Evolutionary conservation across 2,888 invertebrate genomes (phyloP).

Genomic region (Cephalotes varians): DNA sequence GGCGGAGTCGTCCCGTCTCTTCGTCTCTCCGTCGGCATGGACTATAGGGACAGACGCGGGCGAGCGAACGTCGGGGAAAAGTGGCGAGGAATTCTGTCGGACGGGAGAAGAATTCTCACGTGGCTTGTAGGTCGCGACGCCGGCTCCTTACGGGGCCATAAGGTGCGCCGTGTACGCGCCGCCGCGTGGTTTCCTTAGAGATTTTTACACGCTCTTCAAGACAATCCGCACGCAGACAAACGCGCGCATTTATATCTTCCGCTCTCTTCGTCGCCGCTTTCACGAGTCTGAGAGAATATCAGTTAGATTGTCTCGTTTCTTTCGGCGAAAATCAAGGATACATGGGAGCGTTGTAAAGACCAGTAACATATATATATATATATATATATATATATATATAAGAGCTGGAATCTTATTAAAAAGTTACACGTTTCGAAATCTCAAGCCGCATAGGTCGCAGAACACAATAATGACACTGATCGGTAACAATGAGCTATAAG

Average conservation of each 20-base stretch:
- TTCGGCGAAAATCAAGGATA: background rate
- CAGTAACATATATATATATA: too few species aligned
- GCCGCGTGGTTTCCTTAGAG: slow-evolving; percentile 21
- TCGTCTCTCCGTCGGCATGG: slow-evolving; percentile 12
- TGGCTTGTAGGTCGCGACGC: slow-evolving; percentile 61
- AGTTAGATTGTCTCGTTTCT: slow-evolving; percentile 3
- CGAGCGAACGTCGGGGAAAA: slow-evolving; percentile 11
- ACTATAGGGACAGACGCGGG: background rate
- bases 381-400: too few species aligned
- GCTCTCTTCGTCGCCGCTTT: slow-evolving; percentile 21
- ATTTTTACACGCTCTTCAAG: slow-evolving; percentile 30
- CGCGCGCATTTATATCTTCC: slow-evolving; percentile 26
- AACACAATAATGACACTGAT: background rate
- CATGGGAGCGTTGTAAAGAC: background rate
- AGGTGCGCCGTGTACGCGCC: slow-evolving; percentile 37
- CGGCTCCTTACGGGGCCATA: slow-evolving; percentile 49
- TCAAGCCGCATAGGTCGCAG: background rate
- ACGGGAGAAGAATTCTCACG: slow-evolving; percentile 63
- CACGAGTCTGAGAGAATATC: background rate
- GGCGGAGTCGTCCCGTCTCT: slow-evolving; percentile 39
- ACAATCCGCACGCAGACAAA: slow-evolving; percentile 2
- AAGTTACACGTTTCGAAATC: background rate
- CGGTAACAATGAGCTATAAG: background rate
- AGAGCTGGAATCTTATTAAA: background rate
- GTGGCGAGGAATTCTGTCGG: slow-evolving; percentile 29